Conservation (phyloP, 2,888 invertebrate genomes). For the Apomyelois bistriatella region DNA sequence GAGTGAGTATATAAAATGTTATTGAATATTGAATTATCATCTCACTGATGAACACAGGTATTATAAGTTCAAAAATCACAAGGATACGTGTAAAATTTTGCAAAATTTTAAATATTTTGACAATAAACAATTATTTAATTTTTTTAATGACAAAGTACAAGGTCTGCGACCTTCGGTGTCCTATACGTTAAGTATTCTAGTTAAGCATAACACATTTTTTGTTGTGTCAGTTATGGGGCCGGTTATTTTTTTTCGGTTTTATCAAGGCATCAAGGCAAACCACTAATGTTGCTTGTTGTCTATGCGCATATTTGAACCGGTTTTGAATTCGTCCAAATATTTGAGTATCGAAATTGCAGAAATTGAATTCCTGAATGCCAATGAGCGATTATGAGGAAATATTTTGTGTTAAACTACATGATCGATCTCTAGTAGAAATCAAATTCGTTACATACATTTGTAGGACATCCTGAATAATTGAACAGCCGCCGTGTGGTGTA, state of each 20-base stretch:
- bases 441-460: no score
- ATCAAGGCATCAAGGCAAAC: constrained; percentile 9
- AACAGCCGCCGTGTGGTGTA: no score
- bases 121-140: neutral
- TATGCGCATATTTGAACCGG: neutral
- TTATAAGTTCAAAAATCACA: no score
- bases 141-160: neutral
- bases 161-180: neutral
- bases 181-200: neutral
- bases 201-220: neutral
- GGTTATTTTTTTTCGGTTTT: neutral
- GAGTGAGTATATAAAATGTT: no score
- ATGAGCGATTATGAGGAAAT: neutral
- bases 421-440: no score
- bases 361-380: neutral
- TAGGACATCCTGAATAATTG: no score
- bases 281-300: neutral
- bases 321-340: neutral
- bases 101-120: no score
- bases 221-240: neutral
- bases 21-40: no score
- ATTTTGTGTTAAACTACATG: neutral
- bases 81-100: no score
- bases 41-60: no score
- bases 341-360: constrained; percentile 2